phyloP scores from a whole-genome alignment of 2,113 vertebrate species.

The Petroica traversi region DNA sequence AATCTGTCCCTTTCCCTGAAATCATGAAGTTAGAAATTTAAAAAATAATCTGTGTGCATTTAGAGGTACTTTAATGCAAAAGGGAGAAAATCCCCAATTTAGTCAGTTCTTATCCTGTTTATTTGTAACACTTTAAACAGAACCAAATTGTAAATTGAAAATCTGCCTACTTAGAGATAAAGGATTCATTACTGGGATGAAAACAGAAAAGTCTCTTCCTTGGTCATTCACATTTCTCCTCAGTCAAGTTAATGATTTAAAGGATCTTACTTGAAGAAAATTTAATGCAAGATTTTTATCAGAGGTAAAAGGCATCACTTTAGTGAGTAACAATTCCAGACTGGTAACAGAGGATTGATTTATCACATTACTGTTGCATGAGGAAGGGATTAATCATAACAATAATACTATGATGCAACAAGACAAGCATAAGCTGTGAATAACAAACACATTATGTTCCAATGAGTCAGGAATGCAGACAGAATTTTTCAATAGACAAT shows the following conservation, averaged over 20 bases:
- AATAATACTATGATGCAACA: neutral
- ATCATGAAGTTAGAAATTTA: neutral
- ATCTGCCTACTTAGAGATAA: neutral
- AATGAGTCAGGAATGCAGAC: neutral
- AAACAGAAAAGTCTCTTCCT: neutral
- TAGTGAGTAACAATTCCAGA: neutral
- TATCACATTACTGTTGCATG: neutral
- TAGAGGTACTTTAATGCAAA: neutral
- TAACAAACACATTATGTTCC: neutral
- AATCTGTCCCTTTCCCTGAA: neutral
- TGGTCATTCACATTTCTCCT: neutral
- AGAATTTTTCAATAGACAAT: neutral
- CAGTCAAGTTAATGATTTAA: neutral
- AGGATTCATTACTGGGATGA: neutral
- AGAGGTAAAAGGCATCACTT: neutral
- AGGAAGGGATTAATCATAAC: neutral
- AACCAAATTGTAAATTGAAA: neutral
- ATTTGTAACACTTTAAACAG: neutral
- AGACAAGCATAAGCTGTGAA: neutral
- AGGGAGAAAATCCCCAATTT: neutral
- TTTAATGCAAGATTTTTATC: neutral
- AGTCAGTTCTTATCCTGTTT: neutral
- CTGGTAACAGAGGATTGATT: neutral
- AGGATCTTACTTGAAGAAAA: neutral
- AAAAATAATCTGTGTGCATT: neutral